Base-by-base conservation (phyloP, 1,140 invertebrate species). In the Cyrtorhinus lividipennis region DNA sequence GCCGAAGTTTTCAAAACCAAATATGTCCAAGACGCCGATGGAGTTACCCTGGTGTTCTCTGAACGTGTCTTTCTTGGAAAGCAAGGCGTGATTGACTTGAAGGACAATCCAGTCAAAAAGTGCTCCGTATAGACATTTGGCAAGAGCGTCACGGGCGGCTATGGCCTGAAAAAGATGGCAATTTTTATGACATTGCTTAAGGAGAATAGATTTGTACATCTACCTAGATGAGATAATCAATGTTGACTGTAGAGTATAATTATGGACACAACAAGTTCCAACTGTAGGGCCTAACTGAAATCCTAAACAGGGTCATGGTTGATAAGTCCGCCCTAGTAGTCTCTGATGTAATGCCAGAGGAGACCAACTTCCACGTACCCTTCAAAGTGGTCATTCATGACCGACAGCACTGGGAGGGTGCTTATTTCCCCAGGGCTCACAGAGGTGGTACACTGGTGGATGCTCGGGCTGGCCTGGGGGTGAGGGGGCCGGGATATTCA, bases 41-140 rank as follows among this genome's bases (percentile, higher is more conserved):
- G 89, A 93, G 74, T 94, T 87, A 64, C 90, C 90, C 72, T 87
- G 85, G 72, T 88, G 85, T 71, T 88, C 86, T 68, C 83, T 76
- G 1, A 86, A 73, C 0, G 84, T 83, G 69, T 90, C 87, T 73
- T 90, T 90, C 73, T 90, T 90, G 1, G 87, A 86, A 53, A 90
- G 77, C 56, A 92, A 74, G 61, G 88, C 88, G 74, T 90, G 87
- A 73, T 92, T 91, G 38, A 85, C 81, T 79, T 95, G 91, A 68
- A 95, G 81, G 48, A 98, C 94, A 71, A 97, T 98, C 93, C 93
- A 98, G 77, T 97, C 93, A 78, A 98, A 97, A 59, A 97, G 76
- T 64, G 93, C 90, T 67, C 92, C 92, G 74, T 98, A 98, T 56
- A 98, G 75, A 80, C 93, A 96, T 73, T 98, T 98, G 0, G 94